Evolutionary conservation across 2,113 vertebrate genomes (phyloP), one percentile per base, ranked within the genome.

Genomic region (Polypterus senegalus): DNA sequence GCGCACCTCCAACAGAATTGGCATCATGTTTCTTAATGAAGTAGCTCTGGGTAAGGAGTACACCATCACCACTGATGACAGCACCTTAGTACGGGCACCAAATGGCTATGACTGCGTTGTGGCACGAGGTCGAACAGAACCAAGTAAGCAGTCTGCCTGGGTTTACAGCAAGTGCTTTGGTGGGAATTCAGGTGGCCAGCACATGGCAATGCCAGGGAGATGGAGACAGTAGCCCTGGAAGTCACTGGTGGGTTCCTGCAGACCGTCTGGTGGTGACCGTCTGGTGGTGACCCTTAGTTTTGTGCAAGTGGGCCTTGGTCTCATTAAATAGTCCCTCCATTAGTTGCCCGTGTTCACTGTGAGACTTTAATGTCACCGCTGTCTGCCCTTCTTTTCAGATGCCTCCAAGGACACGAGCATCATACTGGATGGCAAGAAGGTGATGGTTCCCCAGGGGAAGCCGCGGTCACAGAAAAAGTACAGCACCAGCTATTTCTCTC

Each of bases 1-100:
- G 7, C 63, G 59, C 1, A 74, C 78, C 0, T 78, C 76, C 46
- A 70, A 85, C n/a, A 63, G 11, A 0, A 68, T 81, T 1, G 90
- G 91, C 62, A 84, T 97, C 72, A 94, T 97, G 94, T 95, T 97
- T 79, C 81, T 97, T 72, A 68, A 73, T 0, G 94, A 97, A 76
- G 92, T 96, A 43, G 91, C 89, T 43, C 81, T 97, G 4, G 93
- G 92, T 48, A 86, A 79, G 67, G 83, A 89, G 61, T n/a, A 79
- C 61, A 74, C 65, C 63, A 88, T 93, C 76, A 86, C 83, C 11
- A 0, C 0, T 0, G 86, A 92, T 3, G 4, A 91, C 48, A 0
- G 3, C 48, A 67, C 60, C 0, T 65, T 97, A 59, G 70, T 51
- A 9, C 69, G 72, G 54, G 75, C 91, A 0, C 93, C 91, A 0